Conservation (phyloP, 53 echinoderm and acorn worm species). For the Echinometra lucunter region DNA sequence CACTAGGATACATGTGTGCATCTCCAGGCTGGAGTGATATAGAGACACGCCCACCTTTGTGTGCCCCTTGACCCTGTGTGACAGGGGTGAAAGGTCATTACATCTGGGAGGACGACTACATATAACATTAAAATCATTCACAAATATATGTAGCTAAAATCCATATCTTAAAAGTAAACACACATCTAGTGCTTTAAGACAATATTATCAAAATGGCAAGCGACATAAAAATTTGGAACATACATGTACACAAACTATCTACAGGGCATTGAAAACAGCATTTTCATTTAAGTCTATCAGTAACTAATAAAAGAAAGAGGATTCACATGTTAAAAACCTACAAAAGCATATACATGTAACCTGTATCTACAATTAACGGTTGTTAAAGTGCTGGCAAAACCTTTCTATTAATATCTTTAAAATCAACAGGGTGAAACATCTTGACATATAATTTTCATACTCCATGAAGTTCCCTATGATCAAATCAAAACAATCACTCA, state of each 20-base stretch:
- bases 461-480: neutral
- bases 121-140: neutral
- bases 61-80: constrained; percentile 25
- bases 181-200: neutral
- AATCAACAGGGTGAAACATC: too few species aligned
- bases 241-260: too few species aligned
- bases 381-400: neutral
- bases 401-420: too few species aligned
- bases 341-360: neutral
- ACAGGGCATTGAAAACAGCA: neutral
- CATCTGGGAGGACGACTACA: neutral
- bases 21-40: constrained; percentile 53
- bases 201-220: neutral
- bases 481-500: neutral
- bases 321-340: neutral
- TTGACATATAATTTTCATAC: neutral
- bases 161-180: neutral
- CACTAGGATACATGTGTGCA: constrained; percentile 3
- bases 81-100: constrained; percentile 60
- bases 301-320: neutral
- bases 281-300: too few species aligned
- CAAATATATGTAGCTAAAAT: neutral
- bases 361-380: neutral
- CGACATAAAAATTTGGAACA: neutral
- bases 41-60: constrained; percentile 37